Base-by-base conservation (phyloP, 2,113 vertebrate genomes). In the Ameiurus melas region DNA sequence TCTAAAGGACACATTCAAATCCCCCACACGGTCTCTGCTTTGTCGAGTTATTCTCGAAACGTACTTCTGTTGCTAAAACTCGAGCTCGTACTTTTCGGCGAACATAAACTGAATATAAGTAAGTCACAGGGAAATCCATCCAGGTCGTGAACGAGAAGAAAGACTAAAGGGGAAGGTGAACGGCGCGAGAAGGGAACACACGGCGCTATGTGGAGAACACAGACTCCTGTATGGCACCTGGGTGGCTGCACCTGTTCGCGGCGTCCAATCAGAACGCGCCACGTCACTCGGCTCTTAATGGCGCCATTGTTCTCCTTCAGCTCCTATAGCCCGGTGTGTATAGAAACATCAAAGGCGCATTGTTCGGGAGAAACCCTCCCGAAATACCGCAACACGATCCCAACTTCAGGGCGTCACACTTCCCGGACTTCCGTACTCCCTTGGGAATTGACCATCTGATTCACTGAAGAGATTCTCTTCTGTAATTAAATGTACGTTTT, bases 251-350 rank as follows among this genome's bases (percentile, higher is more conserved):
- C 86, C 80, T 87, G 86, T 25, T 2, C 8, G 5, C 10, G 30
- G 5, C 33, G 36, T 19, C 83, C 83, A 88, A 88, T 88, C 62
- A 88, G 51, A 79, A 22, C 14, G 6, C 62, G 87, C 51, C 51
- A 88, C 83, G 73, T 88, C 87, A 88, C 62, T 70, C 82, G 0
- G 30, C 33, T 58, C 47, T 73, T 57, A 85, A 84, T 57, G 30
- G 83, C 14, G 13, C 87, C 62, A 47, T 68, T 80, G 83, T 80
- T 80, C 75, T 27, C 57, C 13, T 62, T 0, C 33, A 39, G 80
- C 30, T 12, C 0, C n/a, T 33, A n/a, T n/a, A 47, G 39, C 17
- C 6, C 53, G 16, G 71, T 33, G 33, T 30, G 22, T 30, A 20
- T 6, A 30, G 0, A 13, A 68, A 86, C 86, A 81, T 36, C 60